Percentiles rank a stretch among this genome's conserved stretches.
Evolutionary conservation across 1,140 invertebrate genomes (phyloP).

Genomic region (Periplaneta americana): DNA sequence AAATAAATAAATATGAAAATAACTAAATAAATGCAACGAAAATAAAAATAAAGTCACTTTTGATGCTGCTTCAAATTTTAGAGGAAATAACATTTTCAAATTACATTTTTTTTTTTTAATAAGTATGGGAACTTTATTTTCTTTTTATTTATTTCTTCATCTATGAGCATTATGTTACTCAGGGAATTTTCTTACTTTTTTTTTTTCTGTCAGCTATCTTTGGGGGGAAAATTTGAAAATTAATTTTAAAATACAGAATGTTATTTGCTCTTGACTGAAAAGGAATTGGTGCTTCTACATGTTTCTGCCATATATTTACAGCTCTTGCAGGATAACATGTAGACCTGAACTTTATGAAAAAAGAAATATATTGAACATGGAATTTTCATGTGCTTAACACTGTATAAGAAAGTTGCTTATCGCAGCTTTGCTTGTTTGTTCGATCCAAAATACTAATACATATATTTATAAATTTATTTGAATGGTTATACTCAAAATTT

Average conservation of each 20-base stretch:
- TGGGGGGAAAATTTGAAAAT: not conserved
- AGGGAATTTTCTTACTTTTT: not conserved
- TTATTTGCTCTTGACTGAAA: not conserved
- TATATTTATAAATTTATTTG: not conserved
- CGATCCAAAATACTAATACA: not conserved
- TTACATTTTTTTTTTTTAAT: no score
- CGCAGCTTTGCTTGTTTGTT: not conserved
- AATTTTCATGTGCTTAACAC: not conserved
- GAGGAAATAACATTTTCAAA: not conserved
- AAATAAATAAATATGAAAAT: not conserved
- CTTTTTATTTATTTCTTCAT: not conserved
- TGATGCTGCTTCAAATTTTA: not conserved
- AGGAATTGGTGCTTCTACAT: not conserved
- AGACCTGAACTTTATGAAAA: not conserved
- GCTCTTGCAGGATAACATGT: not conserved
- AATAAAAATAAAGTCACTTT: not conserved
- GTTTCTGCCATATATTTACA: not conserved
- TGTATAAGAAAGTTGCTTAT: not conserved
- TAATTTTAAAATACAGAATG: not conserved
- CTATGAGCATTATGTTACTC: not conserved
- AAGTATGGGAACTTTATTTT: not conserved
- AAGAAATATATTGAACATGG: not conserved
- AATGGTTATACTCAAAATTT: not conserved
- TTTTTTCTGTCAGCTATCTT: not conserved
- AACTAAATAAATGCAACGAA: not conserved